Percentiles rank a stretch among this genome's conserved stretches.
Conservation (phyloP, 1,140 invertebrate genomes). For the Tenebrio molitor region DNA sequence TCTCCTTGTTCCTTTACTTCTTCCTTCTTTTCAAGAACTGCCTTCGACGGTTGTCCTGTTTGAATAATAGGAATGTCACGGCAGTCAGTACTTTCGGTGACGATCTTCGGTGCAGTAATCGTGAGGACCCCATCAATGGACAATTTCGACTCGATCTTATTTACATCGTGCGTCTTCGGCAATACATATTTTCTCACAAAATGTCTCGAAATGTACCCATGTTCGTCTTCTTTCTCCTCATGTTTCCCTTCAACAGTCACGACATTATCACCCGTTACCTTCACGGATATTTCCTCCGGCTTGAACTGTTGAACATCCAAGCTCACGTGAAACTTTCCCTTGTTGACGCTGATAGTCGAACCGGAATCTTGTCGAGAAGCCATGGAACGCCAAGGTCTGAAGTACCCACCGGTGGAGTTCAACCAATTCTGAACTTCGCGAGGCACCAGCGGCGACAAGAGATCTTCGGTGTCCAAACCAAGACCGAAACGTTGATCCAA, state of each 20-base stretch:
- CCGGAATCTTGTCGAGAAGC: conserved; percentile 58
- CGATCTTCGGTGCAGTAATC: conserved; percentile 71
- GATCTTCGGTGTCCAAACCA: conserved; percentile 56
- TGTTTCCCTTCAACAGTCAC: conserved; percentile 70
- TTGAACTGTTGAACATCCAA: conserved; percentile 73
- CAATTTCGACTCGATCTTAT: conserved; percentile 75
- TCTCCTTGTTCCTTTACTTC: conserved; percentile 4
- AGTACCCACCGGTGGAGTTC: conserved; percentile 60
- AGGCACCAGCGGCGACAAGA: conserved; percentile 54
- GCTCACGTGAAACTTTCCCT: conserved; percentile 59
- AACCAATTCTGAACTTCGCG: background rate
- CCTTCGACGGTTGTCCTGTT: conserved; percentile 38
- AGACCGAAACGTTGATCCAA: conserved; percentile 62
- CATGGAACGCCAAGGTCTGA: conserved; percentile 68
- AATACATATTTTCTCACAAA: conserved; percentile 76
- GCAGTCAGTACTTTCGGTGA: conserved; percentile 48
- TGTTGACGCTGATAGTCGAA: conserved; percentile 66
- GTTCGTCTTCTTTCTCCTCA: conserved; percentile 67
- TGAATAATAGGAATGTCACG: conserved; percentile 33
- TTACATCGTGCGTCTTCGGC: conserved; percentile 76
- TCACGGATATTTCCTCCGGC: conserved; percentile 74
- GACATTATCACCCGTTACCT: conserved; percentile 71
- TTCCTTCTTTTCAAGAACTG: conserved; percentile 3
- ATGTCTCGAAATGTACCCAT: conserved; percentile 67
- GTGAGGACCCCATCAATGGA: conserved; percentile 82